Conservation (phyloP, 2,113 vertebrate genomes). For the Malurus alboscapulatus region DNA sequence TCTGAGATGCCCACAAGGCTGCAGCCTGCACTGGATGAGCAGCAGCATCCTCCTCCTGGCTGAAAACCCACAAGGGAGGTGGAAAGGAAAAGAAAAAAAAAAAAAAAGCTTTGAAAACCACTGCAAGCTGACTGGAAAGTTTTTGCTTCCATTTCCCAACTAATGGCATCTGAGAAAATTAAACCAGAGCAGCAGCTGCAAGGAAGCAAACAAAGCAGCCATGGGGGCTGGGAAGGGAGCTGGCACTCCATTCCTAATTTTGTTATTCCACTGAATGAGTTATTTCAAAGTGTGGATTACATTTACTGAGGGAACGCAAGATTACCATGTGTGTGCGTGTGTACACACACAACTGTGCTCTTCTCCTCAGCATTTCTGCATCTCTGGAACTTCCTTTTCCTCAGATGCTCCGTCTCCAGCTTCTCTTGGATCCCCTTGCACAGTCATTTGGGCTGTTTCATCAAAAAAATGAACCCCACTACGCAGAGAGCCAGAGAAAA, state of each 20-base stretch:
- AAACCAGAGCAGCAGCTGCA: constrained; percentile 52
- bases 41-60: not conserved
- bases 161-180: constrained; percentile 34
- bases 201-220: constrained; percentile 38
- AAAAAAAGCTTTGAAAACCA: not conserved
- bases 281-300: constrained; percentile 46
- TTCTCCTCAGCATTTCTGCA: not conserved
- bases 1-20: not conserved
- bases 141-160: constrained; percentile 3
- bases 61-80: not conserved
- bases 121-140: not conserved
- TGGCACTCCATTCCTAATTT: constrained; percentile 14
- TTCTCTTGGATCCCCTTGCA: not conserved
- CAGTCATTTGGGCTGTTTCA: not conserved
- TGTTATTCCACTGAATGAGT: constrained; percentile 46
- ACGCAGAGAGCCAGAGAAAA: not conserved
- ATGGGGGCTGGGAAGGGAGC: not conserved
- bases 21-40: not conserved
- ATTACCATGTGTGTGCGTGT: accelerated
- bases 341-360: not conserved
- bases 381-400: not conserved
- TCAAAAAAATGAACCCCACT: not conserved
- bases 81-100: not conserved
- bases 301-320: not conserved
- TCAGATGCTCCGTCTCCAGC: not conserved